Conservation (phyloP, 2,113 vertebrate genomes). For the Pelodiscus sinensis region DNA sequence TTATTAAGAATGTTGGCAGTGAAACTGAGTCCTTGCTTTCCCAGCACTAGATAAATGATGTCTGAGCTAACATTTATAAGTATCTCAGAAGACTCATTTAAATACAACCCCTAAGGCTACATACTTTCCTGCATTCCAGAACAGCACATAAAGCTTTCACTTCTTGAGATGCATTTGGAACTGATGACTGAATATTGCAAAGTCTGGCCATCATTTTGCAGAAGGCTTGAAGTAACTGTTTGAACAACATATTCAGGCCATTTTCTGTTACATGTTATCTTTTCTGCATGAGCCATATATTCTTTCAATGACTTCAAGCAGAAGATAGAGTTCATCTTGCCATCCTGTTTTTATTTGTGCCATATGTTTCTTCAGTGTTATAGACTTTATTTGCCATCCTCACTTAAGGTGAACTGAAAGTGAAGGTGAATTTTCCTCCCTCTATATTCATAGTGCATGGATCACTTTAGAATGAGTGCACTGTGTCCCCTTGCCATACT, state of each 20-base stretch:
- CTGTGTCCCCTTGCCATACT: background rate
- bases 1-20: constrained; percentile 72
- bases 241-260: constrained; percentile 27
- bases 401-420: background rate
- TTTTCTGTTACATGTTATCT: background rate
- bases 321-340: background rate
- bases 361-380: background rate
- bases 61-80: constrained; percentile 66
- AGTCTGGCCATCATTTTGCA: constrained; percentile 39
- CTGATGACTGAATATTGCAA: constrained; percentile 34
- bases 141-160: constrained; percentile 50
- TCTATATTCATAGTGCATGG: background rate
- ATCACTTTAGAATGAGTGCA: background rate
- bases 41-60: constrained; percentile 60
- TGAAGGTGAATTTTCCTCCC: background rate
- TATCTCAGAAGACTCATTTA: constrained; percentile 65
- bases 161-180: constrained; percentile 67
- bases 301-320: constrained; percentile 3
- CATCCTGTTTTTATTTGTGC: background rate
- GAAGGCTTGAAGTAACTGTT: constrained; percentile 4
- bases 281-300: background rate
- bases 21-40: constrained; percentile 58
- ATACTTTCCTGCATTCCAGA: constrained; percentile 37
- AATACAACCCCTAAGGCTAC: constrained; percentile 57
- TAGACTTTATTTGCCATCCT: background rate